Conservation (phyloP, 2,113 vertebrate species). For the Melanotaenia duboulayi region DNA sequence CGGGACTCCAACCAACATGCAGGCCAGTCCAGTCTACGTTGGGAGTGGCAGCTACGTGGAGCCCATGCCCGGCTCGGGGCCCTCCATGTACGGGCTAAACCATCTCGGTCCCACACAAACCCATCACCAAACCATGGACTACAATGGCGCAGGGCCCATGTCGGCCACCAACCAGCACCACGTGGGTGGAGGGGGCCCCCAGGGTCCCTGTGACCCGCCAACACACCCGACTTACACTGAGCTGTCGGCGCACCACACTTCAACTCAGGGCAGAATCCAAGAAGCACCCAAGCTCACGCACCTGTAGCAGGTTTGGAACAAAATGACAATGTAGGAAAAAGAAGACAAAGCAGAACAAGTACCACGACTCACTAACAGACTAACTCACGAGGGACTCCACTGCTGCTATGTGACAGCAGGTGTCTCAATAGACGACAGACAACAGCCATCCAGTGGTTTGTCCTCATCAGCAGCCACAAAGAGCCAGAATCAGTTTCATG, state of each 20-base stretch:
- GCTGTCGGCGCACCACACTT: slow-evolving; percentile 94
- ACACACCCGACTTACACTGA: slow-evolving; percentile 93
- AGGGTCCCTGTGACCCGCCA: slow-evolving; percentile 90
- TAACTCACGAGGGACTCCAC: slow-evolving; percentile 50
- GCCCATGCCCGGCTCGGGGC: slow-evolving; percentile 90
- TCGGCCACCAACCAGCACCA: slow-evolving; percentile 90
- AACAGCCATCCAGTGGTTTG: slow-evolving; percentile 76
- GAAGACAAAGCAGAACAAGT: slow-evolving; percentile 49
- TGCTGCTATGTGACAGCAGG: slow-evolving; percentile 33
- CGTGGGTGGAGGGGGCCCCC: slow-evolving; percentile 70
- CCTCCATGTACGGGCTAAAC: slow-evolving; percentile 94
- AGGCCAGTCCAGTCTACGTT: slow-evolving; percentile 94
- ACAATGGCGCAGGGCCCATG: slow-evolving; percentile 88
- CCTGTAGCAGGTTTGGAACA: slow-evolving; percentile 89
- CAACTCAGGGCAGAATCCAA: slow-evolving; percentile 99
- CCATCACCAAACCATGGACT: slow-evolving; percentile 97
- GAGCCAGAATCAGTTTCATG: slow-evolving; percentile 6
- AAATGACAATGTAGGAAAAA: slow-evolving; percentile 55
- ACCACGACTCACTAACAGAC: slow-evolving; percentile 65
- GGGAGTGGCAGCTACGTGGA: slow-evolving; percentile 93
- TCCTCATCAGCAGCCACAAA: slow-evolving; percentile 31
- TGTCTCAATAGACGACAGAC: slow-evolving; percentile 34
- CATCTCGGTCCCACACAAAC: slow-evolving; percentile 85
- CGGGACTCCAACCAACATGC: slow-evolving; percentile 87
- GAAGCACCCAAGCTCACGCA: slow-evolving; percentile 99